These are phyloP conservation scores for Frankliniella fusca DNA, from an alignment of 2,888 invertebrate genomes.

Conservation along the genomic window DNA sequence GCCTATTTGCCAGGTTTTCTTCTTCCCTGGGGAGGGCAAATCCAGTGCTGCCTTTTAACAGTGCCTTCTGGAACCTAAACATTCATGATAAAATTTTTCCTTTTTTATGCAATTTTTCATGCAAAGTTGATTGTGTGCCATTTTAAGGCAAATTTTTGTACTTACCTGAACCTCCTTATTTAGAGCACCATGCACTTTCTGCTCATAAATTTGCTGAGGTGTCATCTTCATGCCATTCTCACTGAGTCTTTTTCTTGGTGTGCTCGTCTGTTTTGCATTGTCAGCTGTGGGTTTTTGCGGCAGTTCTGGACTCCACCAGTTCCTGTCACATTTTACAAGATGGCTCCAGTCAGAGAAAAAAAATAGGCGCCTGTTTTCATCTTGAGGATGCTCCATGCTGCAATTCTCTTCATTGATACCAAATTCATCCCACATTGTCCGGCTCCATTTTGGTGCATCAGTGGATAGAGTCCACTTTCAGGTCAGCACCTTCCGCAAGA, in stretches of 20 bases:
- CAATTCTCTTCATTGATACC: not conserved
- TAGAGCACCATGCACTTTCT: not conserved
- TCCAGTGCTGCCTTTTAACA: slow-evolving; percentile 34
- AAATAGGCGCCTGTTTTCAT: slow-evolving; percentile 31
- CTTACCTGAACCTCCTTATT: not conserved
- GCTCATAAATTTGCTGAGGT: not conserved
- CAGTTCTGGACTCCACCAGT: not conserved
- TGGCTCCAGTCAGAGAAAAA: slow-evolving; percentile 35
- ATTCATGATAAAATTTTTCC: slow-evolving; percentile 1
- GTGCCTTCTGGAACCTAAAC: slow-evolving; percentile 35
- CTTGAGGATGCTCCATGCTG: slow-evolving; percentile 27
- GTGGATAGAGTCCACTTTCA: slow-evolving; percentile 32
- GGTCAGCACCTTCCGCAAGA: slow-evolving; percentile 31
- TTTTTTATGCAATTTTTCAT: too few species aligned
- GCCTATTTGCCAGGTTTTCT: not conserved
- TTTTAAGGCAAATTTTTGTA: too few species aligned
- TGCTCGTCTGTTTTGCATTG: not conserved
- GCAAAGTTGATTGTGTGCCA: too few species aligned
- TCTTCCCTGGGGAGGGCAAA: not conserved
- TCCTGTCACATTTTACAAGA: slow-evolving; percentile 27
- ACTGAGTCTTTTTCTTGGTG: not conserved
- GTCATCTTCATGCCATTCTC: not conserved
- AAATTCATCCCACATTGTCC: slow-evolving; percentile 33
- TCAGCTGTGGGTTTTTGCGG: not conserved
- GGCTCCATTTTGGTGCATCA: slow-evolving; percentile 35